Evolutionary conservation across 2,888 invertebrate species (phyloP), one percentile per base, ranked within the genome.

Genomic region (Dromius quadrimaculatus): DNA sequence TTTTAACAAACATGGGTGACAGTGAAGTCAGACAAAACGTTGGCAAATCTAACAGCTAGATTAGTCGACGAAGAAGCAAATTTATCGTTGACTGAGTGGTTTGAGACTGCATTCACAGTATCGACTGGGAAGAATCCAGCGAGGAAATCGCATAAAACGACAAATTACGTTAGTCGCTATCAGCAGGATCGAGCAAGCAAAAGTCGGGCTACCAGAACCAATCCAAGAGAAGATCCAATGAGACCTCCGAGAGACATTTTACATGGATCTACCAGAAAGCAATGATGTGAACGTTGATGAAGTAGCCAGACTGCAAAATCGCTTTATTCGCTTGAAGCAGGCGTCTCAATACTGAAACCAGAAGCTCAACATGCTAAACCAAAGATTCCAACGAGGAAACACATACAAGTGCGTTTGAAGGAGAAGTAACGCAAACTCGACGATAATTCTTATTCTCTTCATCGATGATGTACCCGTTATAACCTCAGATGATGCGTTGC

Each of bases 241-340:
- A 0, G 47, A 73, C 1, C 65, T 69, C 1, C n/a, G 57, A n/a
- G 72, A 72, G 23, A 41, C 59, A n/a, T 64, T 72, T 32, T 64
- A 57, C 17, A 70, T 72, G 63, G 23, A 32, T 8, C 54, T 59
- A 47, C 70, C 70, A 34, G 64, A 64, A 9, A 64, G 72, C 1
- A 9, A 23, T 32, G n/a, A 64, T 15, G 22, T 43, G 2, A 38
- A 23, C 19, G 38, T 36, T 4, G 23, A 54, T 20, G 28, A 36
- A 15, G 72, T 74, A 22, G 73, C 72, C 17, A 71, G 62, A 20
- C 15, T 72, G 15, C 72, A 73, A 9, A 73, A 73, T n/a, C n/a
- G n/a, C n/a, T n/a, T n/a, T n/a, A n/a, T n/a, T n/a, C n/a, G 72
- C 1, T 32, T 74, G 11, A 74, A 73, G 23, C 74, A 74, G 50